Evolutionary conservation across 2,797 vertebrate genomes (phyloP).

Genomic region (Lithobates pipiens): DNA sequence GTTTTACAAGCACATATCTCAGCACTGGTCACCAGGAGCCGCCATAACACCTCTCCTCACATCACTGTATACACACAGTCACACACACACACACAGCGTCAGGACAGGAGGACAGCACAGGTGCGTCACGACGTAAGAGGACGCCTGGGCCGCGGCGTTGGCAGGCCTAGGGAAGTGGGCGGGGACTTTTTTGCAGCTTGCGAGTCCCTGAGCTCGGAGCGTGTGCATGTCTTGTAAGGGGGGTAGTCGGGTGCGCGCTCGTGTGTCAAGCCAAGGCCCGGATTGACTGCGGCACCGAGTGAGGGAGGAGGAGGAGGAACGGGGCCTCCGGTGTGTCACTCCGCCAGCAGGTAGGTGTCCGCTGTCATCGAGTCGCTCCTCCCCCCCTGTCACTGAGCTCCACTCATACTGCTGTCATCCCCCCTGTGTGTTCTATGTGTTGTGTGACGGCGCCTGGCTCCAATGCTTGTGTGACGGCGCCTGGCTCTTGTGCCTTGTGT

Average conservation of each 20-base stretch:
- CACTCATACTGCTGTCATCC: background rate
- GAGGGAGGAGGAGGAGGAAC: background rate
- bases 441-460: too few relatives aligned
- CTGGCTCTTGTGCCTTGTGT: too few relatives aligned
- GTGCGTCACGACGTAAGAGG: conserved; percentile 17
- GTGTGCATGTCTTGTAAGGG: conserved; percentile 11
- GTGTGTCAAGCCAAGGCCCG: conserved; percentile 3
- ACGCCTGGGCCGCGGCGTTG: conserved; percentile 3
- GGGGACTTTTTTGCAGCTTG: background rate
- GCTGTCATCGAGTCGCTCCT: background rate
- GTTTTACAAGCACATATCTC: background rate
- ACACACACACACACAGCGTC: background rate
- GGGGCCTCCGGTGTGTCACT: background rate
- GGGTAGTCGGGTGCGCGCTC: background rate
- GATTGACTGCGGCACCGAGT: conserved; percentile 1
- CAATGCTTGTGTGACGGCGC: too few relatives aligned
- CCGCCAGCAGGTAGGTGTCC: background rate
- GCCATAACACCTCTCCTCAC: background rate
- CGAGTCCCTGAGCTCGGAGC: background rate
- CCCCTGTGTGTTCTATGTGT: too few relatives aligned
- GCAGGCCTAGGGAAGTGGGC: background rate
- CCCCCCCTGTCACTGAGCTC: conserved; percentile 20
- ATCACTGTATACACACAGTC: background rate
- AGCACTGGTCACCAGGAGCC: background rate
- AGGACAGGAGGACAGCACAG: background rate